phyloP scores from a whole-genome alignment of 2,113 vertebrate species.

The Cyanoramphus novaezelandiae region DNA sequence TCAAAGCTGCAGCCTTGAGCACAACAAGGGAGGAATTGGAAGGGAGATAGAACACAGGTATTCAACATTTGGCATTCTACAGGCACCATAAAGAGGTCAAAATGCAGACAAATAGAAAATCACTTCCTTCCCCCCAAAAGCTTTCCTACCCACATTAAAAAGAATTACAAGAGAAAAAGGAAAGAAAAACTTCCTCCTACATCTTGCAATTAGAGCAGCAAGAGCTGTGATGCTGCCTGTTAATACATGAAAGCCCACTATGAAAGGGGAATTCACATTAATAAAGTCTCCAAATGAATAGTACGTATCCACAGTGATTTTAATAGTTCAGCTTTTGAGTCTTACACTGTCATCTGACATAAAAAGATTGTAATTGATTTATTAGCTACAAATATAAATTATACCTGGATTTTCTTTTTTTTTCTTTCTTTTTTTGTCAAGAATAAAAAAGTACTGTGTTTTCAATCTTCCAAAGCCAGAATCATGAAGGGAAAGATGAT shows the following conservation, averaged over 20 bases:
- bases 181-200: neutral
- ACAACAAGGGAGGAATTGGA: neutral
- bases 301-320: constrained; percentile 16
- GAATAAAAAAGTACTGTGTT: neutral
- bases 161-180: neutral
- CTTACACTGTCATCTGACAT: neutral
- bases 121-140: neutral
- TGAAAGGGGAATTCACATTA: neutral
- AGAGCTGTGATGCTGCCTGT: neutral
- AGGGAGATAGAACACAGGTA: neutral
- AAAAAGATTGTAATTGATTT: neutral
- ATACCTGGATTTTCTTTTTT: constrained; percentile 7
- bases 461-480: neutral
- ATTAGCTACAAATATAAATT: constrained; percentile 59
- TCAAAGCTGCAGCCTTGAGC: constrained; percentile 1
- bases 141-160: neutral
- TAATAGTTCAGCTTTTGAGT: constrained; percentile 43
- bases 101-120: neutral
- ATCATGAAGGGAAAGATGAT: neutral
- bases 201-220: neutral
- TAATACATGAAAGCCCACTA: neutral
- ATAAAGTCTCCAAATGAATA: neutral
- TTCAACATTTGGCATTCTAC: neutral
- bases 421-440: neutral
- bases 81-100: neutral